Evolutionary conservation across 2,113 vertebrate species (phyloP).

Genomic region (Halcyon senegalensis): DNA sequence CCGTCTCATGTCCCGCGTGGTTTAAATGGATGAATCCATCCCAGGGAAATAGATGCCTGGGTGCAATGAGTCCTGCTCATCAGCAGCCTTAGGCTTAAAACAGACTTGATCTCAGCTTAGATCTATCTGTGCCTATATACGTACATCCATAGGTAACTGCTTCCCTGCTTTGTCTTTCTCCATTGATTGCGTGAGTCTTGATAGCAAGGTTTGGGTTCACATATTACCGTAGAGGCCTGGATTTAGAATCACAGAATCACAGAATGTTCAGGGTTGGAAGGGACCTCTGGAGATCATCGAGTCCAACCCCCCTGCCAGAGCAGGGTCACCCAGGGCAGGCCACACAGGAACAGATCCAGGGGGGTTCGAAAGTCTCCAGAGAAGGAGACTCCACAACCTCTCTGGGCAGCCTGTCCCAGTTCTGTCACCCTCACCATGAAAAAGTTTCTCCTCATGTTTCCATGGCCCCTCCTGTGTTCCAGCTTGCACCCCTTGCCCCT

Average conservation of each 20-base stretch:
- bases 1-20: accelerated
- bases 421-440: no score
- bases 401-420: no score
- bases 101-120: background rate
- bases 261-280: no score
- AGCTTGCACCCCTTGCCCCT: no score
- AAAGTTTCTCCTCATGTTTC: no score
- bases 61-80: background rate
- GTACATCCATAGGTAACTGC: accelerated
- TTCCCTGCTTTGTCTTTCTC: background rate
- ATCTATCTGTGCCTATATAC: accelerated
- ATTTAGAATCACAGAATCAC: background rate
- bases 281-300: no score
- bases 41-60: background rate
- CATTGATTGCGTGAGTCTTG: background rate
- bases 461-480: no score
- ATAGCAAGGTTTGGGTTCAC: accelerated
- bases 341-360: no score
- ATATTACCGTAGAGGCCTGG: background rate
- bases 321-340: no score
- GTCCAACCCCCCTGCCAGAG: no score
- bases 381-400: no score
- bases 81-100: background rate
- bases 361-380: no score
- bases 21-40: background rate